Percentiles rank a stretch among this genome's conserved stretches.
Evolutionary conservation across 2,888 invertebrate species (phyloP).

Genomic region (Ferdinandea cuprea): DNA sequence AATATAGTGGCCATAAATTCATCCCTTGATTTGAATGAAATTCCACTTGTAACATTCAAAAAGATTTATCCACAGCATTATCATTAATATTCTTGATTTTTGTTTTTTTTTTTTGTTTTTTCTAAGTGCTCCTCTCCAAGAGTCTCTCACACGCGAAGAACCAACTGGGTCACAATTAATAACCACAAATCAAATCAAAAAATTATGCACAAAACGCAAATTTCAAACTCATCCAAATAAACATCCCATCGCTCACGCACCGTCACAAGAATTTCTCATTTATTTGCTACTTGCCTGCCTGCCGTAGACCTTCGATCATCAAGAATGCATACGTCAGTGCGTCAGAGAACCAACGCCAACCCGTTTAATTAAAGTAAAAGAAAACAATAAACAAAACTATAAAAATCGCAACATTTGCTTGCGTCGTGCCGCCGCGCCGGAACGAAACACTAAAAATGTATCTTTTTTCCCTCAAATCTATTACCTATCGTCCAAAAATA

Average conservation of each 20-base stretch:
- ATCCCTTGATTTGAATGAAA: neutral
- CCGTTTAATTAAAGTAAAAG: slow-evolving; percentile 23
- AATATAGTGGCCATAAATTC: slow-evolving; percentile 4
- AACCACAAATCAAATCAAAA: slow-evolving; percentile 56
- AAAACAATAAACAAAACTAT: slow-evolving; percentile 28
- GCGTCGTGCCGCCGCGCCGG: too few relatives aligned
- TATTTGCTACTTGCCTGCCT: neutral
- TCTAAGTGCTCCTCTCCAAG: neutral
- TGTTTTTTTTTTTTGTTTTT: too few relatives aligned
- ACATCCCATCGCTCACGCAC: slow-evolving; percentile 9
- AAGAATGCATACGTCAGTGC: slow-evolving; percentile 29
- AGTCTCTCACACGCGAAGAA: neutral
- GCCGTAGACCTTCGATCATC: slow-evolving; percentile 18
- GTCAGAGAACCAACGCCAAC: too few relatives aligned
- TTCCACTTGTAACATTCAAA: slow-evolving; percentile 20
- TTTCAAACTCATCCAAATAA: slow-evolving; percentile 11
- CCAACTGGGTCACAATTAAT: slow-evolving; percentile 52
- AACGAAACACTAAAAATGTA: slow-evolving; percentile 33
- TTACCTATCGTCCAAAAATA: slow-evolving; percentile 15
- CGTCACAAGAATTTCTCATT: slow-evolving; percentile 23
- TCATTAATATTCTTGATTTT: slow-evolving; percentile 4
- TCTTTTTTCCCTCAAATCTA: slow-evolving; percentile 33
- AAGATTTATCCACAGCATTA: slow-evolving; percentile 6
- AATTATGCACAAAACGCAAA: slow-evolving; percentile 7
- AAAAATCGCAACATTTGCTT: slow-evolving; percentile 46